These are phyloP conservation scores for Marronus borbonicus DNA, from an alignment of 2,888 invertebrate species.

Conservation along the genomic window DNA sequence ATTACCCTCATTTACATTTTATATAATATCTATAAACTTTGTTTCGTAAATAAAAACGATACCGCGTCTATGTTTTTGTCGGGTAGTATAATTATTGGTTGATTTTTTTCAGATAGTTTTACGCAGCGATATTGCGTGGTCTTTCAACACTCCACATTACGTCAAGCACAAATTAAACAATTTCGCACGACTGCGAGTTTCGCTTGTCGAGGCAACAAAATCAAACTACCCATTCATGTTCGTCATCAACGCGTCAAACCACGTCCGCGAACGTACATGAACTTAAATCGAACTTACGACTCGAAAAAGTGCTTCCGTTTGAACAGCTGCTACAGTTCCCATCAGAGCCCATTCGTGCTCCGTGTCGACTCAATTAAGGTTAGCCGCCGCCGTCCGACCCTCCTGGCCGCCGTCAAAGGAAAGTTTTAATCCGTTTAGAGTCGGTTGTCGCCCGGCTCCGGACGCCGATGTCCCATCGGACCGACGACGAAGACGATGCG, in stretches of 20 bases:
- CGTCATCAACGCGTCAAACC: neutral
- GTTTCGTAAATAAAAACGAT: too few species aligned
- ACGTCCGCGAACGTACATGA: neutral
- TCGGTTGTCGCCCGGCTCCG: neutral
- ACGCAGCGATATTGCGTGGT: too few species aligned
- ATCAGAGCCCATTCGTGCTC: neutral
- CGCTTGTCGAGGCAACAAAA: too few species aligned
- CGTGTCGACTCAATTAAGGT: neutral
- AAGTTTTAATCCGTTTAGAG: slow-evolving; percentile 18
- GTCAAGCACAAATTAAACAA: too few species aligned
- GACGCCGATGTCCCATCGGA: neutral
- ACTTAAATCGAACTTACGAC: neutral
- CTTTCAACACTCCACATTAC: too few species aligned
- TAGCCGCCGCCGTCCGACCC: neutral
- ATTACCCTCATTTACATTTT: too few species aligned
- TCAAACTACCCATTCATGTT: too few species aligned
- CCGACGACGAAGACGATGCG: neutral
- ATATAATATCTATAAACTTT: too few species aligned
- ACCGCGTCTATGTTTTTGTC: too few species aligned
- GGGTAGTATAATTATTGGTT: too few species aligned
- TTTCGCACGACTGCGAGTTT: too few species aligned
- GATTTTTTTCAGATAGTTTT: too few species aligned
- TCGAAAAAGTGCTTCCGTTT: neutral
- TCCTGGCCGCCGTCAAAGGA: neutral
- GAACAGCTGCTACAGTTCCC: neutral